Evolutionary conservation across 1,140 invertebrate species (phyloP).

Genomic region (Drosophila dunni): DNA sequence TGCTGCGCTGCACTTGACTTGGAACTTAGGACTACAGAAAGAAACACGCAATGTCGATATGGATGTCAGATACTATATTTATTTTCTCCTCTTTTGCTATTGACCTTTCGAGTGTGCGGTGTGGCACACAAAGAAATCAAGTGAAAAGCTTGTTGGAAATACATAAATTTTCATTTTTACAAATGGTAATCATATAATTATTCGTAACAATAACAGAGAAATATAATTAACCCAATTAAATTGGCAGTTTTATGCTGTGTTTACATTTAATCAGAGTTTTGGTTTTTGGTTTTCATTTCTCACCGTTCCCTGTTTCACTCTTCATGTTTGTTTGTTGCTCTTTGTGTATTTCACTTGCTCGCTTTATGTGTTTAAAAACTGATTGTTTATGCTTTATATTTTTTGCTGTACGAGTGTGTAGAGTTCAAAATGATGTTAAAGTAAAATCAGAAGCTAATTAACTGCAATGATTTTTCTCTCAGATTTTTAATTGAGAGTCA

Average conservation of each 20-base stretch:
- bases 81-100: not conserved
- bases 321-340: conserved; percentile 26
- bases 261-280: conserved; percentile 42
- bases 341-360: conserved; percentile 26
- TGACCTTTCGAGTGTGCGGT: conserved; percentile 20
- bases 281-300: conserved; percentile 12
- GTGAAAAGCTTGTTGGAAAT: conserved; percentile 17
- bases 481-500: conserved; percentile 27
- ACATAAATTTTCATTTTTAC: conserved; percentile 33
- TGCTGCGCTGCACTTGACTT: conserved; percentile 20
- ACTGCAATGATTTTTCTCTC: conserved; percentile 23
- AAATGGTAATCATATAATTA: conserved; percentile 26
- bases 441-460: conserved; percentile 35
- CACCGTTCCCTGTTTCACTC: conserved; percentile 38
- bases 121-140: not conserved
- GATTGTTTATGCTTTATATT: conserved; percentile 27
- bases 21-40: not conserved
- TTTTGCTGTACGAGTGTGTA: not conserved
- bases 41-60: conserved; percentile 20
- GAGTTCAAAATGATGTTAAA: not conserved
- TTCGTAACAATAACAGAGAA: conserved; percentile 9
- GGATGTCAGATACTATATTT: conserved; percentile 5
- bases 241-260: conserved; percentile 37
- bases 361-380: conserved; percentile 28
- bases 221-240: conserved; percentile 44